phyloP scores from a whole-genome alignment of 2,888 invertebrate genomes.

The Drosophila cracens region DNA sequence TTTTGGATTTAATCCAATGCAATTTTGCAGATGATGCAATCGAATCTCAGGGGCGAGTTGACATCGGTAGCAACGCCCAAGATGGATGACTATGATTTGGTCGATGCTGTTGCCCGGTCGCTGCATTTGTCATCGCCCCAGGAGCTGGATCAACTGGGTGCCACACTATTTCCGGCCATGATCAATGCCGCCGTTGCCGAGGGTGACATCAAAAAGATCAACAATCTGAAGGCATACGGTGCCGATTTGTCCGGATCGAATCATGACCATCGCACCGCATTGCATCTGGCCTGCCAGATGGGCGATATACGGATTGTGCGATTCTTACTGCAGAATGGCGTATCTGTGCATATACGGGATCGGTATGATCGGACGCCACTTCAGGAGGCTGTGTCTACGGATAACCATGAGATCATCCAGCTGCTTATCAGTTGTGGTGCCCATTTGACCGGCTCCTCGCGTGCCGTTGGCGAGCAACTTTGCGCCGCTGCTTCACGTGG shows the following conservation, averaged over 20 bases:
- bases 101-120: slow-evolving; percentile 87
- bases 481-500: slow-evolving; percentile 89
- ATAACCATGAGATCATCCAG: slow-evolving; percentile 88
- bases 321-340: slow-evolving; percentile 91
- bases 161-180: slow-evolving; percentile 90
- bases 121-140: slow-evolving; percentile 86
- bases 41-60: slow-evolving; percentile 92
- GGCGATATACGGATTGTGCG: slow-evolving; percentile 90
- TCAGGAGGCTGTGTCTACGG: slow-evolving; percentile 89
- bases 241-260: slow-evolving; percentile 91
- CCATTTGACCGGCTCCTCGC: slow-evolving; percentile 87
- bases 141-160: slow-evolving; percentile 86
- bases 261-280: slow-evolving; percentile 91
- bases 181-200: slow-evolving; percentile 88
- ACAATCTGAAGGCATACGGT: slow-evolving; percentile 86
- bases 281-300: slow-evolving; percentile 92
- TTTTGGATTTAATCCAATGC: not conserved
- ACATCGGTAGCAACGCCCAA: slow-evolving; percentile 85
- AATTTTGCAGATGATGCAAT: slow-evolving; percentile 89
- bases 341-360: slow-evolving; percentile 92
- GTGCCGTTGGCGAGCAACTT: slow-evolving; percentile 88
- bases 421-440: slow-evolving; percentile 91
- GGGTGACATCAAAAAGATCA: slow-evolving; percentile 86
- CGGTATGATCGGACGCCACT: slow-evolving; percentile 89
- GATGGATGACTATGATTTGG: slow-evolving; percentile 86